These are phyloP conservation scores for Pteromalus puparum DNA, from an alignment of 1,140 invertebrate species.

Conservation along the genomic window DNA sequence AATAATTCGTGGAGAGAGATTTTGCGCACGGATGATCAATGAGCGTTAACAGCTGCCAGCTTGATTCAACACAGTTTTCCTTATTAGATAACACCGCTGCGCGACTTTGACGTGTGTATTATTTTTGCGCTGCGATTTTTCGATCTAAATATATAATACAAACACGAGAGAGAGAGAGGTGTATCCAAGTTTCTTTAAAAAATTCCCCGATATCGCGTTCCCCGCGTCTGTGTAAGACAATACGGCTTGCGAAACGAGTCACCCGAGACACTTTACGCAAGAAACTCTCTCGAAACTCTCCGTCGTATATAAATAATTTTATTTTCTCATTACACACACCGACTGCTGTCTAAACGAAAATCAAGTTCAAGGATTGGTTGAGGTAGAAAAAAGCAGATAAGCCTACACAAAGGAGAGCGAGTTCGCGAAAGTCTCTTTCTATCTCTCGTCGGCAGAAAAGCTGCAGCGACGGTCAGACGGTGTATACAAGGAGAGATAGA, in stretches of 20 bases:
- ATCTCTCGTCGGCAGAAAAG: too few relatives aligned
- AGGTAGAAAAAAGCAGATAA: too few relatives aligned
- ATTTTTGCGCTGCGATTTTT: not conserved
- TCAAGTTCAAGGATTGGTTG: not conserved
- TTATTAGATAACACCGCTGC: too few relatives aligned
- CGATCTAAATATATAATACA: not conserved
- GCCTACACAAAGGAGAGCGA: not conserved
- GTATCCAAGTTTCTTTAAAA: not conserved
- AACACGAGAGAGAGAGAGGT: too few relatives aligned
- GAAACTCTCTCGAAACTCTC: too few relatives aligned
- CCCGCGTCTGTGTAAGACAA: constrained; percentile 12
- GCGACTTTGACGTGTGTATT: too few relatives aligned
- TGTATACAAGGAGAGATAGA: too few relatives aligned
- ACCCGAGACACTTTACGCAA: not conserved
- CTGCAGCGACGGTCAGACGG: too few relatives aligned
- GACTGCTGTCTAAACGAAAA: not conserved
- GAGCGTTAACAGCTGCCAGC: not conserved
- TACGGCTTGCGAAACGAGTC: constrained; percentile 9
- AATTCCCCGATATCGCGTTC: not conserved
- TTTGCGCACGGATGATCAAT: too few relatives aligned
- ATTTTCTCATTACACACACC: not conserved
- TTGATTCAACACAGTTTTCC: too few relatives aligned
- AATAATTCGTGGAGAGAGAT: too few relatives aligned
- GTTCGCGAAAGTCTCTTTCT: not conserved
- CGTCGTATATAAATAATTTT: not conserved